phyloP scores from a whole-genome alignment of 2,888 invertebrate genomes.

The Metallyticus violacea region DNA sequence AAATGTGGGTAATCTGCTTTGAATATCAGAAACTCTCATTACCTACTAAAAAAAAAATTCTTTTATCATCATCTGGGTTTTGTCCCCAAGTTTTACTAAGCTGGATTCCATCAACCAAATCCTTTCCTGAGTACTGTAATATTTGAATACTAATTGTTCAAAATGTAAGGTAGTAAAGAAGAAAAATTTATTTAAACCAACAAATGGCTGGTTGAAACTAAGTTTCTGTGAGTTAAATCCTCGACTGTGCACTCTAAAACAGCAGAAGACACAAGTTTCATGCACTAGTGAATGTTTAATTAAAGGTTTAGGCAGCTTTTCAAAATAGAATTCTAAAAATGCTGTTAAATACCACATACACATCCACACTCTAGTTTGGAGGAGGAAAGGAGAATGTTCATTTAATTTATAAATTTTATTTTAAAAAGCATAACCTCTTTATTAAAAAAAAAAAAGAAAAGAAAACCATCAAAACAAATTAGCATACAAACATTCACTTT shows the following conservation, averaged over 20 bases:
- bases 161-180: neutral
- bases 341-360: neutral
- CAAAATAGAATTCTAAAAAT: neutral
- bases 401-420: neutral
- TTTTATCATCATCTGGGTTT: neutral
- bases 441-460: neutral
- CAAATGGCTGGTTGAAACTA: neutral
- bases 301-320: neutral
- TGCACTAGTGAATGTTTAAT: constrained; percentile 5
- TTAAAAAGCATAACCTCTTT: neutral
- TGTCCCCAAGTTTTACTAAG: neutral
- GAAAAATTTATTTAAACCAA: neutral
- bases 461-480: neutral
- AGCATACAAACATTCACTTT: neutral
- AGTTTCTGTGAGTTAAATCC: neutral
- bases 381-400: neutral
- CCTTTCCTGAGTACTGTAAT: neutral
- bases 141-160: neutral
- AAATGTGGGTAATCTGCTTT: neutral
- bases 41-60: neutral
- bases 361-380: neutral
- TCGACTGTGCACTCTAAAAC: constrained; percentile 12
- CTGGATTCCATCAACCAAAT: neutral
- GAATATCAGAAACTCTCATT: too few species aligned
- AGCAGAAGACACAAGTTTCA: constrained; percentile 15